Percentiles rank a stretch among this genome's conserved stretches.
phyloP scores from a whole-genome alignment of 30 jellyfish, hydroid and myxozoan genomes.

The Pelagia noctiluca region DNA sequence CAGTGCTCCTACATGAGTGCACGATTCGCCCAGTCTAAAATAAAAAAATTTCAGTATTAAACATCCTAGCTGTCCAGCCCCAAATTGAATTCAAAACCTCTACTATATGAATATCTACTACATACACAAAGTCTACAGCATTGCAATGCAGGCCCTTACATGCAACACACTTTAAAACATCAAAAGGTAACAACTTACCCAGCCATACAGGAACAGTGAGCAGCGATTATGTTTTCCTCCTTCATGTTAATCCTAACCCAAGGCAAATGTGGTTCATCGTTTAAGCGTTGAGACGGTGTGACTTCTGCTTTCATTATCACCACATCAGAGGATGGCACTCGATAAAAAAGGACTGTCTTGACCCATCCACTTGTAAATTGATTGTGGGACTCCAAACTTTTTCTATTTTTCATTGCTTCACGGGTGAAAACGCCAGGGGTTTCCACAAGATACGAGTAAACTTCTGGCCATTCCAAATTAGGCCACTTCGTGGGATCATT shows the following conservation, averaged over 20 bases:
- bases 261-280: too few relatives aligned
- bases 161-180: too few relatives aligned
- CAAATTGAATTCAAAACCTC: too few relatives aligned
- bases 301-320: constrained; percentile 12
- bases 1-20: constrained; percentile 48
- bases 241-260: too few relatives aligned
- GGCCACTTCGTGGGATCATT: constrained; percentile 39
- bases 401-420: not conserved
- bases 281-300: not conserved
- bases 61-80: too few relatives aligned
- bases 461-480: constrained; percentile 29
- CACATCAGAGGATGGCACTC: not conserved
- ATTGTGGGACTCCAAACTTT: constrained; percentile 25
- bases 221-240: too few relatives aligned
- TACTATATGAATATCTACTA: too few relatives aligned
- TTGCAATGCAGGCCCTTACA: not conserved
- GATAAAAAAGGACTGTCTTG: not conserved
- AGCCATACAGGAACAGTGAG: too few relatives aligned
- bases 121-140: too few relatives aligned
- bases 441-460: constrained; percentile 4
- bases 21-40: constrained; percentile 42
- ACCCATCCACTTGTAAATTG: constrained; percentile 18
- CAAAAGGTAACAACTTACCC: too few relatives aligned
- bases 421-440: not conserved
- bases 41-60: too few relatives aligned